Base-by-base conservation (phyloP, 2,888 invertebrate genomes). In the Saturnia pavonia region DNA sequence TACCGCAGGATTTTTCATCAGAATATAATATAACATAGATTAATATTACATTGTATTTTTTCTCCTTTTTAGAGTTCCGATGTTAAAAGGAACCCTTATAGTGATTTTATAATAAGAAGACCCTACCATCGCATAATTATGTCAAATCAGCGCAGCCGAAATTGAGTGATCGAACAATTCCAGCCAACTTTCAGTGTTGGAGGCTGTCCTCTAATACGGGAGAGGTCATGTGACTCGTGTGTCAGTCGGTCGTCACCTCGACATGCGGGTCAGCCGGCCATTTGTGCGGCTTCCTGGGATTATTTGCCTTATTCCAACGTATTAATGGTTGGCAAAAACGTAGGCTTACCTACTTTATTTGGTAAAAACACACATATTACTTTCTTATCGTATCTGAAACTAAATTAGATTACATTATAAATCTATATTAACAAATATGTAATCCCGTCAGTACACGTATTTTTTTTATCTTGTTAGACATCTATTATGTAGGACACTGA, bases 261-360 rank as follows among this genome's bases (percentile, higher is more conserved):
- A 57, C n/a, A n/a, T 25, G 54, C 43, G 68, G 70, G 68, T 70
- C 68, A 70, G 45, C 60, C 22, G 63, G 27, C 54, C 68, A 70
- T 22, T 34, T 70, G 68, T 70, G 60, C 60, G 70, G 70, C 68
- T 70, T 70, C 70, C 16, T 48, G 34, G 69, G 45, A 69, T 69
- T 69, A 57, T 19, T 16, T 22, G 25, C 43, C n/a, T 45, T 45
- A 43, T 45, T 67, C 42, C 67, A 27, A 27, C 27, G 57, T 25
- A n/a, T 54, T 22, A 8, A 54, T 22, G 2, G n/a, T 54, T 54
- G 22, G 22, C 22, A n/a, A 11, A 54, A 22, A 54, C 22, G n/a
- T 54, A 54, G 54, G 6, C 11, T 54, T 7, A 54, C 7, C 1
- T 3, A 22, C 22, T 22, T 54, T 54, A 22, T 22, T 54, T 54